phyloP scores from a whole-genome alignment of 1,140 invertebrate genomes.

The silkworm (Bombyx mori) region DNA sequence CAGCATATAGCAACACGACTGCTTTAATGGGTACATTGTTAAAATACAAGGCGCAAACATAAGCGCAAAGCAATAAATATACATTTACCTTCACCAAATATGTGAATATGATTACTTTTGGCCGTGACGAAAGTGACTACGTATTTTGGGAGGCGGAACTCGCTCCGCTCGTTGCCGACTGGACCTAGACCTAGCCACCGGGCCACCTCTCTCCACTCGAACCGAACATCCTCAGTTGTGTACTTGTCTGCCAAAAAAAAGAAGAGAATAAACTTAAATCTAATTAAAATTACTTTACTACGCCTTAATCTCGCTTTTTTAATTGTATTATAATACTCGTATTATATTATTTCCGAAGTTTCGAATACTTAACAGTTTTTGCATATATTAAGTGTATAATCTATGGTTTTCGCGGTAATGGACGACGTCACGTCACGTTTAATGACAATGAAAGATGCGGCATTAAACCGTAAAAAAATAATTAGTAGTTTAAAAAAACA shows the following conservation, averaged over 20 bases:
- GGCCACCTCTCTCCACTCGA: constrained; percentile 71
- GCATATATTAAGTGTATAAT: too few relatives aligned
- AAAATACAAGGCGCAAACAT: constrained; percentile 45
- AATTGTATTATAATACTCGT: too few relatives aligned
- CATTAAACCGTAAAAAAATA: too few relatives aligned
- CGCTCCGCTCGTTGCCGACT: constrained; percentile 65
- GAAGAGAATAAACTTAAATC: too few relatives aligned
- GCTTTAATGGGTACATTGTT: constrained; percentile 38
- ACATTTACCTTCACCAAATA: constrained; percentile 75
- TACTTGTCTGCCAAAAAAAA: constrained; percentile 70
- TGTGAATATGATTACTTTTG: constrained; percentile 72
- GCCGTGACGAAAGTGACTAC: constrained; percentile 73
- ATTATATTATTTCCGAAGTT: too few relatives aligned
- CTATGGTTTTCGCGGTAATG: too few relatives aligned
- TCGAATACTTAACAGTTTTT: too few relatives aligned
- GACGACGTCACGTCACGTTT: too few relatives aligned
- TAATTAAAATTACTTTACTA: too few relatives aligned
- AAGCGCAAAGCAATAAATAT: constrained; percentile 69
- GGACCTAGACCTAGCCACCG: constrained; percentile 61
- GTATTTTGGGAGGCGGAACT: constrained; percentile 74
- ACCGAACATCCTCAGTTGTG: constrained; percentile 71
- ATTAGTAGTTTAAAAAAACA: too few relatives aligned
- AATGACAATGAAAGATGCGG: too few relatives aligned
- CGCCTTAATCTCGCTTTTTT: too few relatives aligned
- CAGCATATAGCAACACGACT: constrained; percentile 35